Evolutionary conservation across 2,888 invertebrate genomes (phyloP), one percentile per base, ranked within the genome.

Genomic region (Calliphora vomitoria): DNA sequence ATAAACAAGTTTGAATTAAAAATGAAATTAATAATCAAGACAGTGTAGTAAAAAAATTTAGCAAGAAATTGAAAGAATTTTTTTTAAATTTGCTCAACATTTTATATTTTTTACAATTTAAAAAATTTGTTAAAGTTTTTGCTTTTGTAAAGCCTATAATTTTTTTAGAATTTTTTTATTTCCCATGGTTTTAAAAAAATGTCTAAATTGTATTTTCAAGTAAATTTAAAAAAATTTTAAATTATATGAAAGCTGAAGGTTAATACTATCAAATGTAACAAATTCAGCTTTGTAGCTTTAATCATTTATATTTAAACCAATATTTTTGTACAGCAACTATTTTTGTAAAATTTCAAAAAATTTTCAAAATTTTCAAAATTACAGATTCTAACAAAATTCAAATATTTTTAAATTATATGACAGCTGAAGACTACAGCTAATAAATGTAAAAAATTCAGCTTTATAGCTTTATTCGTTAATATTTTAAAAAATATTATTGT

Each of bases 1-100:
- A 66, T 44, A 47, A 55, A 20, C 11, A 72, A 62, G 25, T 74
- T 66, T 25, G 13, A 71, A 53, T 25, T 62, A 25, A 53, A 66
- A 35, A 53, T 25, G 25, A 47, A 25, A 68, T 18, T 66, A 44
- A 38, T 47, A 66, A 78, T 31, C 0, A 13, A 15, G 25, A 72
- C 6, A 79, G 25, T 13, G 1, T 20, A 20, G 18, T 18, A 18
- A 11, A 8, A 3, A 68, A 68, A 4, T 44, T 11, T 31, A 55
- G 31, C 20, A 64, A 76, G 6, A 15, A n/a, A 25, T 13, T 20
- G 13, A n/a, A 5, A 15, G 15, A 8, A n/a, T n/a, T n/a, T 15
- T 25, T 58, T 25, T 0, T 13, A 58, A 58, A 58, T 53, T 53
- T 35, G 35, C 0, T 35, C 4, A 25, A 25, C 1, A 25, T 25